Percentiles rank a stretch among this genome's conserved stretches.
Evolutionary conservation across 2,113 vertebrate species (phyloP).

Genomic region (Nicator chloris): DNA sequence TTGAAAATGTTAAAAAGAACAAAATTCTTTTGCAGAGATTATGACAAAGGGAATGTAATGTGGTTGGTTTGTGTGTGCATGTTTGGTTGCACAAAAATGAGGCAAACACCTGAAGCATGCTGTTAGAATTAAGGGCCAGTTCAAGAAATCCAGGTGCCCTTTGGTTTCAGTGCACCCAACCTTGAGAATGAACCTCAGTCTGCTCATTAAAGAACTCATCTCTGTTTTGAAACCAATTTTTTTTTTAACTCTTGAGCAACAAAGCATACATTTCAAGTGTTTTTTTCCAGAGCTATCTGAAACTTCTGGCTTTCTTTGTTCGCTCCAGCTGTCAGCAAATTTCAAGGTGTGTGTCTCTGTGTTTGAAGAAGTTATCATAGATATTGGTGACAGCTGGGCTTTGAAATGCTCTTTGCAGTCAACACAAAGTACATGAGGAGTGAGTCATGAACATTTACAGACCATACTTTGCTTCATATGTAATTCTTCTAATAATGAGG

Average conservation of each 20-base stretch:
- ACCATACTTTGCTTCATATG: not conserved
- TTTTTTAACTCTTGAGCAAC: not conserved
- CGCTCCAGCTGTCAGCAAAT: not conserved
- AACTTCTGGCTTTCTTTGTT: constrained; percentile 1
- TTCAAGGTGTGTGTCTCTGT: not conserved
- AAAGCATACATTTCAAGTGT: not conserved
- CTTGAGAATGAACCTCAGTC: not conserved
- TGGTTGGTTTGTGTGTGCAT: not conserved
- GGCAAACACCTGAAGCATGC: not conserved
- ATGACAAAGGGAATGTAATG: not conserved
- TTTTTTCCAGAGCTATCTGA: not conserved
- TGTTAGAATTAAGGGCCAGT: not conserved
- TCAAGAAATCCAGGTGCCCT: not conserved
- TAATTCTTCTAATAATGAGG: not conserved
- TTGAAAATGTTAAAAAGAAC: not conserved
- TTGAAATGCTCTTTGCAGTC: constrained; percentile 9
- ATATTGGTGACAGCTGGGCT: not conserved
- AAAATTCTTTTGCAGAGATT: not conserved
- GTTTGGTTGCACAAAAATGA: not conserved
- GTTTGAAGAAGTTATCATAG: constrained; percentile 7
- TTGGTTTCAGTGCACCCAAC: not conserved
- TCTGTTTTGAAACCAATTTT: not conserved
- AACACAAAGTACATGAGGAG: not conserved
- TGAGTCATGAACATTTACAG: not conserved
- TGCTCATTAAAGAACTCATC: not conserved